Evolutionary conservation across 2,888 invertebrate genomes (phyloP).

Genomic region (Thymelicus sylvestris): DNA sequence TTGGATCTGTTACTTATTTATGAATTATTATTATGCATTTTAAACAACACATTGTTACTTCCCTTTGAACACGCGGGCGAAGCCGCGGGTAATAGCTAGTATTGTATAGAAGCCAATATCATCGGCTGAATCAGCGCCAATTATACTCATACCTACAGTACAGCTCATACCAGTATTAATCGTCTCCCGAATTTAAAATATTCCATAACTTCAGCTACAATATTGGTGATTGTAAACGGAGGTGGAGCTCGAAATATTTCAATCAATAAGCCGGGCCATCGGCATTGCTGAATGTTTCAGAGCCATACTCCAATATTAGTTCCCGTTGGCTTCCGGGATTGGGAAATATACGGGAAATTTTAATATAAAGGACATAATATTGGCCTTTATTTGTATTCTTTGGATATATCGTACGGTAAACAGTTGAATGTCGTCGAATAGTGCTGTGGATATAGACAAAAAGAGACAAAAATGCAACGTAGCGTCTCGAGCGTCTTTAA

Average conservation of each 20-base stretch:
- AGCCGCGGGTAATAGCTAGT: no score
- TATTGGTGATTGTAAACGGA: constrained; percentile 1
- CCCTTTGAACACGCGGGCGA: no score
- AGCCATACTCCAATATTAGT: constrained; percentile 25
- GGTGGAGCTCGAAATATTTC: constrained; percentile 9
- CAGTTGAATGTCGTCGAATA: background rate
- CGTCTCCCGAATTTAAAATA: constrained; percentile 1
- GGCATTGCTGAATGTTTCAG: constrained; percentile 12
- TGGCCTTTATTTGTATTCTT: background rate
- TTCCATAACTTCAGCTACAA: constrained; percentile 4
- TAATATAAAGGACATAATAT: constrained; percentile 12
- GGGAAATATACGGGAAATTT: constrained; percentile 23
- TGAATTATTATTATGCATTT: no score
- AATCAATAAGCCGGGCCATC: constrained; percentile 13
- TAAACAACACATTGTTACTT: no score
- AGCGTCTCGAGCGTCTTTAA: background rate
- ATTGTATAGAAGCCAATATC: background rate
- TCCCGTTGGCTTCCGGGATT: background rate
- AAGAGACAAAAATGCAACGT: background rate
- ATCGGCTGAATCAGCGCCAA: background rate
- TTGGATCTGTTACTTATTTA: no score
- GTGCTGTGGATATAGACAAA: background rate
- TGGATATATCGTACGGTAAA: constrained; percentile 3
- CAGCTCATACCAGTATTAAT: background rate
- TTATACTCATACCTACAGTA: no score